These are phyloP conservation scores for Cyclopterus lumpus DNA, from an alignment of 2,797 vertebrate species.

Conservation along the genomic window DNA sequence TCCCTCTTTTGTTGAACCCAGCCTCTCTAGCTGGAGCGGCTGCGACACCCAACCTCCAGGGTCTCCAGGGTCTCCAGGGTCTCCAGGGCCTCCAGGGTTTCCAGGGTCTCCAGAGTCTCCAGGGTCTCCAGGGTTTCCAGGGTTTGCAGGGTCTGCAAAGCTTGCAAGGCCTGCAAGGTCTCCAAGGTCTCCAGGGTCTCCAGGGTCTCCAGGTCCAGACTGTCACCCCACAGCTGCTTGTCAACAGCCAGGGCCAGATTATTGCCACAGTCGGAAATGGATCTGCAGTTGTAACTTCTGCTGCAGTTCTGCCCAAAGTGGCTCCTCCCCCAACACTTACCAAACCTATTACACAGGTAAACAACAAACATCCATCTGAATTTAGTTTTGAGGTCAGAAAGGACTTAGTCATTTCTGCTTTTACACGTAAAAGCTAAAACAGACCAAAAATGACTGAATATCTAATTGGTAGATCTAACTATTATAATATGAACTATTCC, in stretches of 20 bases:
- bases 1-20: conserved; percentile 92
- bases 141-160: conserved; percentile 85
- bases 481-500: background rate
- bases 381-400: background rate
- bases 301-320: conserved; percentile 85
- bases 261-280: conserved; percentile 91
- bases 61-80: conserved; percentile 85
- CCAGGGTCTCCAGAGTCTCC: conserved; percentile 82
- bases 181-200: conserved; percentile 80
- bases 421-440: background rate
- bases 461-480: background rate
- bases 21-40: conserved; percentile 84
- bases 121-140: conserved; percentile 80
- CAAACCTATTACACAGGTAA: conserved; percentile 80
- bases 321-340: conserved; percentile 69
- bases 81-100: conserved; percentile 72
- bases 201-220: conserved; percentile 91
- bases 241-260: conserved; percentile 95
- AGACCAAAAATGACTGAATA: background rate
- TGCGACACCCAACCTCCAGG: conserved; percentile 66
- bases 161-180: conserved; percentile 86
- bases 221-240: conserved; percentile 91
- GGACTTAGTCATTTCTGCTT: background rate
- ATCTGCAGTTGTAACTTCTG: conserved; percentile 79
- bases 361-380: background rate